These are phyloP conservation scores for Bhutanitis thaidina DNA, from an alignment of 2,888 invertebrate species.

Conservation along the genomic window DNA sequence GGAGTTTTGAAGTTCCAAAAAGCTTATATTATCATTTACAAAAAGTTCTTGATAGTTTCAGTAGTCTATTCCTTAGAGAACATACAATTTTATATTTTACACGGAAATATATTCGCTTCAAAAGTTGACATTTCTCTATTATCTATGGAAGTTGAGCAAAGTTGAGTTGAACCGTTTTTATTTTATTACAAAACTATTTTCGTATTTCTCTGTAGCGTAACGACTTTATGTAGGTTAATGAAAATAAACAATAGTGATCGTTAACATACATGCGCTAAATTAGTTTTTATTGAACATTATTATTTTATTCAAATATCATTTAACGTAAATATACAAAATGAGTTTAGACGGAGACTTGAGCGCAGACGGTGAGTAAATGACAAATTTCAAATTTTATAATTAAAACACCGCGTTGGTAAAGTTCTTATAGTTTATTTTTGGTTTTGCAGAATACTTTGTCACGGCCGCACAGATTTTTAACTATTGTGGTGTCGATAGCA, in stretches of 20 bases:
- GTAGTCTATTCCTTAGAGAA: too few species aligned
- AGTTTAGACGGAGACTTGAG: slow-evolving; percentile 53
- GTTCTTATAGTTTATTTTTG: slow-evolving; percentile 29
- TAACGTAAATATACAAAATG: slow-evolving; percentile 37
- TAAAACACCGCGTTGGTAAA: slow-evolving; percentile 57
- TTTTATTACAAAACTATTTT: slow-evolving; percentile 56
- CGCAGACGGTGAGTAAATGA: slow-evolving; percentile 53
- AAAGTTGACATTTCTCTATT: too few species aligned
- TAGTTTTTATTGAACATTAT: slow-evolving; percentile 24
- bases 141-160: too few species aligned
- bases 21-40: too few species aligned
- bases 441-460: slow-evolving; percentile 58
- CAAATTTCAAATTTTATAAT: slow-evolving; percentile 38
- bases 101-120: too few species aligned
- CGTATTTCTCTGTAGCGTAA: slow-evolving; percentile 45
- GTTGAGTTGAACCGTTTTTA: slow-evolving; percentile 41
- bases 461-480: slow-evolving; percentile 70
- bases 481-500: slow-evolving; percentile 58
- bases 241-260: slow-evolving; percentile 54
- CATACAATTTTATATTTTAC: too few species aligned
- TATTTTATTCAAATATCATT: too few species aligned
- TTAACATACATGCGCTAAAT: slow-evolving; percentile 37
- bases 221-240: slow-evolving; percentile 51
- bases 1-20: too few species aligned
- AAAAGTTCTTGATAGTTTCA: too few species aligned